phyloP scores from a whole-genome alignment of 1,140 invertebrate species.

The Alviniconcha marisindica region DNA sequence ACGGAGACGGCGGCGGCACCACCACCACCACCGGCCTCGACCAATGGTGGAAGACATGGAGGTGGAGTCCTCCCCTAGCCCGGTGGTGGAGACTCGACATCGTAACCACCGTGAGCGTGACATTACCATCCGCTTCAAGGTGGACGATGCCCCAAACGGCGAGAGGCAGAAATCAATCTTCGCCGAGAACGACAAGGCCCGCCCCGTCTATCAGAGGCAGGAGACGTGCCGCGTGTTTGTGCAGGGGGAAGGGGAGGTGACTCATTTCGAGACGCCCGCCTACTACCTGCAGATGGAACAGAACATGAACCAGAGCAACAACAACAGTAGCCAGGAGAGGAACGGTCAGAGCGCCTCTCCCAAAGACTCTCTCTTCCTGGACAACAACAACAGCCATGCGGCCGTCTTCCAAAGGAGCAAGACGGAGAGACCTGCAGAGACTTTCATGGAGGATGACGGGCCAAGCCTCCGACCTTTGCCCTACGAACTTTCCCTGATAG shows the following conservation, averaged over 20 bases:
- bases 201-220: constrained; percentile 8
- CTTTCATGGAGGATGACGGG: constrained; percentile 33
- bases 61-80: constrained; percentile 35
- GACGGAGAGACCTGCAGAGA: not conserved
- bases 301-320: not conserved
- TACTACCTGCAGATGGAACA: not conserved
- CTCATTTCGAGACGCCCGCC: constrained; percentile 23
- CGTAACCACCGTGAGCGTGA: constrained; percentile 36
- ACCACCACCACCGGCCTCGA: no score
- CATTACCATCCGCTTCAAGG: constrained; percentile 38
- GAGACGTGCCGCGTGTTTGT: constrained; percentile 40
- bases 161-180: constrained; percentile 43
- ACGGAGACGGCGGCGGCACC: constrained; percentile 41
- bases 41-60: constrained; percentile 47
- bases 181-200: constrained; percentile 23
- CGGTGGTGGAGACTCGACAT: constrained; percentile 11
- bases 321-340: not conserved
- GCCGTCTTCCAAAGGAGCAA: constrained; percentile 1
- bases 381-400: not conserved
- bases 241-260: constrained; percentile 45
- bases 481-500: constrained; percentile 11
- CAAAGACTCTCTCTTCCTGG: not conserved
- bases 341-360: not conserved
- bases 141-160: not conserved
- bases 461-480: constrained; percentile 11